Evolutionary conservation across 2,797 vertebrate genomes (phyloP), one percentile per base, ranked within the genome.

Genomic region (Schizopygopsis pylzovi): DNA sequence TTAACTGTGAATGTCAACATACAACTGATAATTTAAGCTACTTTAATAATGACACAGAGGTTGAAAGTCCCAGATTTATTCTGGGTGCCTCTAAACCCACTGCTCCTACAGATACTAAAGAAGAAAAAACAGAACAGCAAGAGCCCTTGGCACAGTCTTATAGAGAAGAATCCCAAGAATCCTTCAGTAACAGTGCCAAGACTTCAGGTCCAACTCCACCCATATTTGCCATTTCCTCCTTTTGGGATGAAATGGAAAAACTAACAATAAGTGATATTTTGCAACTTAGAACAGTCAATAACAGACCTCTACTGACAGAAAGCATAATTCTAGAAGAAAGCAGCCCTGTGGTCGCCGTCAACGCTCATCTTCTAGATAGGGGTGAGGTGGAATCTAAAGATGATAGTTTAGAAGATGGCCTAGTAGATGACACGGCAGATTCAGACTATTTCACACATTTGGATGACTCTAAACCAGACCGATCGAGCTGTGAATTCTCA

Each of bases 231-330:
- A 95, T 96, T 82, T 96, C 95, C 39, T 90, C 93, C 18, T 96
- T 96, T 85, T 96, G 96, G 96, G 91, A 96, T 47, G 94, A 96
- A 90, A 95, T 96, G 95, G 95, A 96, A 91, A 96, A 95, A 89
- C 70, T 95, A 73, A 96, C 96, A 0, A 96, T 96, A 83, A 95
- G 95, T 79, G 95, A 96, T 80, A 95, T 96, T 86, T 91, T 96
- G 82, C 93, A 95, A 82, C 91, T 96, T 3, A 92, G 91, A 89
- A 85, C 85, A 88, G 54, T 80, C 2, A 79, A 84, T 84, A 88
- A 85, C 72, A 79, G 49, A 0, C 85, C 91, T 81, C 71, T 47
- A 18, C 7, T 72, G 15, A 82, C 28, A 13, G 87, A 85, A 47
- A 84, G 39, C 49, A 25, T 71, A 1, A 16, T n/a, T 84, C 13